Conservation (phyloP, 2,888 invertebrate genomes). For the Eristalis arbustorum region DNA sequence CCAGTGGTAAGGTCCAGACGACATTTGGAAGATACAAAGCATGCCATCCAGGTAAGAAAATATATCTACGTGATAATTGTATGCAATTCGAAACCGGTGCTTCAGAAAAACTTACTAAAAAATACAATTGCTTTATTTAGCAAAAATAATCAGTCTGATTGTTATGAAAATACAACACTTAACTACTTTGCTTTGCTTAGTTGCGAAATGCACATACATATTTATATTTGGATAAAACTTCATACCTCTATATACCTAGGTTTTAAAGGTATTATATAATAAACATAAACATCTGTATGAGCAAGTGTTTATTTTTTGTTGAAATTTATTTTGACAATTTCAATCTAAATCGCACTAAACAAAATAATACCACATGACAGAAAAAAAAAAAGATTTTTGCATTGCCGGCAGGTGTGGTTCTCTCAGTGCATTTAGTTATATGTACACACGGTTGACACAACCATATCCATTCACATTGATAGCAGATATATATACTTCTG, state of each 20-base stretch:
- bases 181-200: neutral
- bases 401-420: neutral
- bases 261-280: neutral
- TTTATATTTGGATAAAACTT: neutral
- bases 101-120: neutral
- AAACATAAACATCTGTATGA: neutral
- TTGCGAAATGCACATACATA: neutral
- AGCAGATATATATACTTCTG: too few species aligned
- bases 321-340: neutral
- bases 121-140: neutral
- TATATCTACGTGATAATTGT: neutral
- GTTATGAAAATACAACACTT: neutral
- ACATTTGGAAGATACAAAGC: slow-evolving; percentile 87
- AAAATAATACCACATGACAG: neutral
- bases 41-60: slow-evolving; percentile 85
- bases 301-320: neutral
- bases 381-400: neutral
- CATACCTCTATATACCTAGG: neutral
- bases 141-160: neutral
- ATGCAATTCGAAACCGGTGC: neutral
- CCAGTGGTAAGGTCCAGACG: slow-evolving; percentile 87
- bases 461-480: neutral
- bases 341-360: neutral
- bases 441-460: neutral
- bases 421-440: neutral